A percentile compares a stretch with the other conserved stretches of the same genome.
Evolutionary conservation across 2,888 invertebrate species (phyloP).

Genomic region (Euphydryas editha): DNA sequence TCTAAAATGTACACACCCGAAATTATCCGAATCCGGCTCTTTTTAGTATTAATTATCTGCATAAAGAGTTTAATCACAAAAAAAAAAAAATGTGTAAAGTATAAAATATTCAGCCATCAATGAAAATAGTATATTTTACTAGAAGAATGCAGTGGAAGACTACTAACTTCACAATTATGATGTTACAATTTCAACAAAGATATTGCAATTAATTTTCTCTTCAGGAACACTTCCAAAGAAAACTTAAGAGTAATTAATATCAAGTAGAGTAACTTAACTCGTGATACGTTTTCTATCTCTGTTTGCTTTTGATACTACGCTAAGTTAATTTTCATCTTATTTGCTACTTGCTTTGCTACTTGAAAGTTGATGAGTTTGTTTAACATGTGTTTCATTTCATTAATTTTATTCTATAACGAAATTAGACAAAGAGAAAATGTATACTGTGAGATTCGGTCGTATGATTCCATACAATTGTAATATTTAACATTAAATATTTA

Average conservation of each 20-base stretch:
- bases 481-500: too few relatives aligned
- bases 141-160: not conserved
- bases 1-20: not conserved
- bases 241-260: constrained; percentile 8
- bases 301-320: not conserved
- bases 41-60: too few relatives aligned
- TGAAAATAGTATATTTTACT: not conserved
- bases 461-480: too few relatives aligned
- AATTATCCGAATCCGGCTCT: too few relatives aligned
- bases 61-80: too few relatives aligned
- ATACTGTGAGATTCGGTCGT: too few relatives aligned
- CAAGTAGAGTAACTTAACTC: not conserved
- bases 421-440: too few relatives aligned
- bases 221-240: not conserved
- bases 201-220: constrained; percentile 5
- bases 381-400: not conserved
- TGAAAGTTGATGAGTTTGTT: not conserved
- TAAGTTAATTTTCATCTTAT: not conserved
- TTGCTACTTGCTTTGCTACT: constrained; percentile 1
- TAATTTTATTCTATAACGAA: too few relatives aligned
- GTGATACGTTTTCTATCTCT: not conserved
- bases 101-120: too few relatives aligned
- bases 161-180: not conserved
- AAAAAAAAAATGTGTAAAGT: too few relatives aligned
- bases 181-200: not conserved